Base-by-base conservation (phyloP, 2,797 vertebrate species). In the Centropyge bicolor region DNA sequence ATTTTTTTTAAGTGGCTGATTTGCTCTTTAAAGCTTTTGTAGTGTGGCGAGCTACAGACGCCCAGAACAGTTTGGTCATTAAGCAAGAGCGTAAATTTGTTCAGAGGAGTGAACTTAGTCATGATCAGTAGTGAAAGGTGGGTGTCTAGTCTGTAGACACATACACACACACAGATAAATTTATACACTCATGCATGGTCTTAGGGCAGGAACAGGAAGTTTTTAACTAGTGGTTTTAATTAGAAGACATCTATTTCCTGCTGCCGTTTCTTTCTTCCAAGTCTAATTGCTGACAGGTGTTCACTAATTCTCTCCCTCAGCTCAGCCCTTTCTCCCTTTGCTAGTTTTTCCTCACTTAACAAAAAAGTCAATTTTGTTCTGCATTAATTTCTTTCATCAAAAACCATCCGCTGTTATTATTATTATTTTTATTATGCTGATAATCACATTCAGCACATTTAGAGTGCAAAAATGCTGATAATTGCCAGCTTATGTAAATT, bases 151-250 rank as follows among this genome's bases (percentile, higher is more conserved):
- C 95, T 95, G 94, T 55, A 74, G 27, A 66, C 62, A 66, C 57
- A 63, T 56, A 31, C 72, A 54, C 56, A 24, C 45, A 22, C 43
- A 49, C 54, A 20, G 17, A 75, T 40, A 74, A 36, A 54, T 17
- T 13, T 14, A 57, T 54, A 49, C 27, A 62, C 77, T 31, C 70
- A 69, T 70, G 91, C 95, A 95, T 95, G 95, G 95, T 94, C 93
- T 94, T 86, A 84, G 91, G 95, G 90, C 95, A 96, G 92, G 95
- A 96, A 96, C 97, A 98, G 97, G 98, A 99, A 98, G 97, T 98
- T 97, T 98, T 98, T 97, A 98, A 98, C 96, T 97, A 96, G 95
- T 97, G 96, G 92, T 97, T 98, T 98, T 98, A 97, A 99, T 99
- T 99, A 98, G 96, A 96, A 94, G 95, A 96, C 95, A 95, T 98